A percentile compares a stretch with the other conserved stretches of the same genome.
These are phyloP conservation scores for Trinectes maculatus DNA, from an alignment of 2,113 vertebrate species.

Conservation along the genomic window DNA sequence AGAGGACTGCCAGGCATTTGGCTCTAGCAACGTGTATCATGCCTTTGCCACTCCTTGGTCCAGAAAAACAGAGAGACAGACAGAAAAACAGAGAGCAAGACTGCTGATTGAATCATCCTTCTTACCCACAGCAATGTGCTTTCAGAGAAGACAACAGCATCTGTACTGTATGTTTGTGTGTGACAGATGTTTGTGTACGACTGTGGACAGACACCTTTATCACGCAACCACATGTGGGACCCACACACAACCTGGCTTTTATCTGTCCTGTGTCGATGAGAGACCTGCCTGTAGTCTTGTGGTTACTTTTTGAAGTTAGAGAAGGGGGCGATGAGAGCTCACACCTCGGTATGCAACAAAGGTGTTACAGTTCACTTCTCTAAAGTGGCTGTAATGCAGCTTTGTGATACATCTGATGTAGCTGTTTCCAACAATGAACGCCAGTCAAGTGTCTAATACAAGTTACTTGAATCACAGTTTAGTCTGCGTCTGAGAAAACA, in stretches of 20 bases:
- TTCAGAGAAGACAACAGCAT: background rate
- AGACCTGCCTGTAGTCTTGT: conserved; percentile 33
- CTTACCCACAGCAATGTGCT: conserved; percentile 19
- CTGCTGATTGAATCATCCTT: conserved; percentile 45
- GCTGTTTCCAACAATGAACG: conserved; percentile 22
- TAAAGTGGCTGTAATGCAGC: conserved; percentile 7
- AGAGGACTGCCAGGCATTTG: conserved; percentile 61
- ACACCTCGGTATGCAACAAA: conserved; percentile 51
- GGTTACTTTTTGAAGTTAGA: conserved; percentile 22
- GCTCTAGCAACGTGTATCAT: conserved; percentile 40
- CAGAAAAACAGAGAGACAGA: conserved; percentile 56
- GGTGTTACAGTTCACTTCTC: conserved; percentile 36
- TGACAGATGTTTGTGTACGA: conserved; percentile 7
- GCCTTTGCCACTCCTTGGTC: conserved; percentile 48
- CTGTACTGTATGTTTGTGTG: background rate
- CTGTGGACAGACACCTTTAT: conserved; percentile 15
- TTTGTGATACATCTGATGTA: conserved; percentile 9
- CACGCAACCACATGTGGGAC: conserved; percentile 24
- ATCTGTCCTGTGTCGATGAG: conserved; percentile 3
- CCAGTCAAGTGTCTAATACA: background rate
- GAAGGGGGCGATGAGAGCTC: background rate
- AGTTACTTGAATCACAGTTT: conserved; percentile 27
- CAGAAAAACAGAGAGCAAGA: conserved; percentile 26
- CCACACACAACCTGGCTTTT: conserved; percentile 10
- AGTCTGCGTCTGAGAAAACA: conserved; percentile 20